A percentile compares a stretch with the other conserved stretches of the same genome.
phyloP scores from a whole-genome alignment of 30 jellyfish, hydroid and myxozoan genomes.

The Aurelia sp. region DNA sequence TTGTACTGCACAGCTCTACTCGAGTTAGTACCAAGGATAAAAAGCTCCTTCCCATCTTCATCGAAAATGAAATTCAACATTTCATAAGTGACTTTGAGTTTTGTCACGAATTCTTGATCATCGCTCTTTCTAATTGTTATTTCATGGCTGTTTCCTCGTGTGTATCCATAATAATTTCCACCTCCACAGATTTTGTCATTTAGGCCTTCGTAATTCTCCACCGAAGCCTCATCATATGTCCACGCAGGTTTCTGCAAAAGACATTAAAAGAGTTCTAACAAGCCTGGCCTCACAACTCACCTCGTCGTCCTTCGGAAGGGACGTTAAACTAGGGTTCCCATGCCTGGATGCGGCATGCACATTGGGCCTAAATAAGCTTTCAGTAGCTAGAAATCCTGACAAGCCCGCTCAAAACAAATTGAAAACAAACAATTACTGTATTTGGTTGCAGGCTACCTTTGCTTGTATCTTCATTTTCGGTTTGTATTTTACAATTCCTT shows the following conservation, averaged over 20 bases:
- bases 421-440: too few species aligned
- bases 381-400: too few species aligned
- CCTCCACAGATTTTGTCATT: slow-evolving; percentile 67
- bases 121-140: slow-evolving; percentile 48
- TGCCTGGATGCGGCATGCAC: too few species aligned
- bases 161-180: slow-evolving; percentile 66
- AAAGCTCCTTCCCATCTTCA: slow-evolving; percentile 50
- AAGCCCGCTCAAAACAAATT: too few species aligned
- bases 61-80: slow-evolving; percentile 36
- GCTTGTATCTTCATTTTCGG: too few species aligned
- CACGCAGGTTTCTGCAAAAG: slow-evolving; percentile 41
- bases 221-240: slow-evolving; percentile 26
- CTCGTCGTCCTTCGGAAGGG: too few species aligned
- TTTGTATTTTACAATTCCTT: too few species aligned
- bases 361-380: too few species aligned
- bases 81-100: slow-evolving; percentile 36
- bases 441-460: too few species aligned
- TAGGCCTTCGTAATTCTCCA: slow-evolving; percentile 39
- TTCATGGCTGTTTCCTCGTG: slow-evolving; percentile 46
- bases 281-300: too few species aligned
- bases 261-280: too few species aligned
- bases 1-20: slow-evolving; percentile 45
- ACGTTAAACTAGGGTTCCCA: too few species aligned
- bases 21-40: slow-evolving; percentile 63
- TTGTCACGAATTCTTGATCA: slow-evolving; percentile 47